Conservation (phyloP, 2,888 invertebrate species). For the Camptogramma bilineatum region DNA sequence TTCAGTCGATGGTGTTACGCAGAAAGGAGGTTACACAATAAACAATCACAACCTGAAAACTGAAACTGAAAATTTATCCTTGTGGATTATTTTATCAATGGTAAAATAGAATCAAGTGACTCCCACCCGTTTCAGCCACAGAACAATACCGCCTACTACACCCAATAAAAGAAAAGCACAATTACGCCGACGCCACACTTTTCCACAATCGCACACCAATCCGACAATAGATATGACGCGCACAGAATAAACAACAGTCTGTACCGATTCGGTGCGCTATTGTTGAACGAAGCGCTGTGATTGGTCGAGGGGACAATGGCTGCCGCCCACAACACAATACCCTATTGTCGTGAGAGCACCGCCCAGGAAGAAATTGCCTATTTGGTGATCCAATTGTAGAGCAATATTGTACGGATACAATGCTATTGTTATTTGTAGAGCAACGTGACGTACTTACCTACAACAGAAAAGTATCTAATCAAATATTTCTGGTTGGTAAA, state of each 20-base stretch:
- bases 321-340: conserved; percentile 81
- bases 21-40: no score
- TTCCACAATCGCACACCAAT: conserved; percentile 63
- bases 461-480: not conserved
- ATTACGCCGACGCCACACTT: conserved; percentile 24
- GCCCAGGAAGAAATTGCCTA: conserved; percentile 58
- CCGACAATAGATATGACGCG: conserved; percentile 77
- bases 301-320: conserved; percentile 80
- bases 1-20: no score
- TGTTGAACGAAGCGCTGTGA: conserved; percentile 71
- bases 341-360: conserved; percentile 77
- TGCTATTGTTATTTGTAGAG: conserved; percentile 5
- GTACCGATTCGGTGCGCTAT: conserved; percentile 83
- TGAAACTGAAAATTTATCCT: no score
- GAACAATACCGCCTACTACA: conserved; percentile 9
- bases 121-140: not conserved
- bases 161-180: conserved; percentile 26
- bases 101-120: not conserved
- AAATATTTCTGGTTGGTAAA: no score
- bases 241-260: conserved; percentile 35
- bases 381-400: conserved; percentile 33
- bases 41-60: no score
- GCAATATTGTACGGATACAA: conserved; percentile 12
- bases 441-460: not conserved
- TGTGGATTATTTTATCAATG: not conserved